A percentile compares a stretch with the other conserved stretches of the same genome.
These are phyloP conservation scores for Masticophis lateralis DNA, from an alignment of 2,797 vertebrate genomes.

Conservation along the genomic window DNA sequence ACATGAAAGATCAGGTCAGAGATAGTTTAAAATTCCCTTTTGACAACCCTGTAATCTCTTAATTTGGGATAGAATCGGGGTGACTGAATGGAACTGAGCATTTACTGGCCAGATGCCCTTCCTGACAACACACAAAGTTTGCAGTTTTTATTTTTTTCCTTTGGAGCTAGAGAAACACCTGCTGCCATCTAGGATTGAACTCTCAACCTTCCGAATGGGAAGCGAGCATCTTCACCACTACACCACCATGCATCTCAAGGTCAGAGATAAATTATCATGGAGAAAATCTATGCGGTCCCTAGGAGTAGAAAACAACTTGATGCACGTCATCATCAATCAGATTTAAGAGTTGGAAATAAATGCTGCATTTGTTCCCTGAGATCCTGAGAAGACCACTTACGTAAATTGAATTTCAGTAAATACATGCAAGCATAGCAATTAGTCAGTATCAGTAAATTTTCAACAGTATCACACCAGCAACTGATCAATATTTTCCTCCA, in stretches of 20 bases:
- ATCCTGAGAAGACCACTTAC: not conserved
- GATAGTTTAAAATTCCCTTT: not conserved
- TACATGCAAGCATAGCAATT: not conserved
- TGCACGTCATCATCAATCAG: not conserved
- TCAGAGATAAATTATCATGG: not conserved
- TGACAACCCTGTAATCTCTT: not conserved
- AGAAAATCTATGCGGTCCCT: not conserved
- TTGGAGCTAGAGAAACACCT: not conserved
- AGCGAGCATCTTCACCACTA: not conserved
- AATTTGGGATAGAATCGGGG: not conserved
- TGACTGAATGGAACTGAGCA: not conserved
- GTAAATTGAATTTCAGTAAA: not conserved
- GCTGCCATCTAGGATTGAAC: not conserved
- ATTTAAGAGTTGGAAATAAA: not conserved
- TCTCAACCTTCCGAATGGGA: not conserved
- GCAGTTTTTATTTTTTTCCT: too few relatives aligned
- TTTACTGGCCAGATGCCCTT: not conserved
- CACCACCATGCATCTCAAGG: not conserved
- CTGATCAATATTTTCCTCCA: not conserved
- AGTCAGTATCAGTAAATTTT: not conserved
- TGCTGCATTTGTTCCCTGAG: not conserved
- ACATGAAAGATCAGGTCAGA: not conserved
- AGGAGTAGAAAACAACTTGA: not conserved
- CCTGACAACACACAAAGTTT: not conserved
- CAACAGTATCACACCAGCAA: not conserved